These are phyloP conservation scores for Odontomyia ornata DNA, from an alignment of 2,888 invertebrate species.

Conservation along the genomic window DNA sequence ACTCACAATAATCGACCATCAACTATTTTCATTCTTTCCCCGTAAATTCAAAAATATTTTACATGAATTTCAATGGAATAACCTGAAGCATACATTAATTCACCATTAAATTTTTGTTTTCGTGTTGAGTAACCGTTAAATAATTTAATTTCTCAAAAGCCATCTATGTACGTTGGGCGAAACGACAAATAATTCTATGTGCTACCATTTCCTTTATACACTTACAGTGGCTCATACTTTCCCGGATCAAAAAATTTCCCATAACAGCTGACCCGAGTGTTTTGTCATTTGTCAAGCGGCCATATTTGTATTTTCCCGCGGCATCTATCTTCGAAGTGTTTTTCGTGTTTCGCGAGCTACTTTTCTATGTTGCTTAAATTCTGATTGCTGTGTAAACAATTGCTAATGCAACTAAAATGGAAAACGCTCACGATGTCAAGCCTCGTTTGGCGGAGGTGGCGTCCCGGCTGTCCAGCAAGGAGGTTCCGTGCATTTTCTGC, in stretches of 20 bases:
- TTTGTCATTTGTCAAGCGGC: constrained; percentile 31
- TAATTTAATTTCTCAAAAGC: too few species aligned
- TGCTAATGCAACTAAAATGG: constrained; percentile 33
- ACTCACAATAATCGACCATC: too few species aligned
- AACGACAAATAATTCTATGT: too few species aligned
- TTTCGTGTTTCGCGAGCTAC: neutral
- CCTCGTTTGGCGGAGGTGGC: neutral
- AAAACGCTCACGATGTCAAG: constrained; percentile 13
- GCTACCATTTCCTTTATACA: too few species aligned
- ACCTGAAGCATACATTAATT: too few species aligned
- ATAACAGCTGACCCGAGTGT: constrained; percentile 12
- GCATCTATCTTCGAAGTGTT: constrained; percentile 7
- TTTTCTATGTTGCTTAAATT: neutral
- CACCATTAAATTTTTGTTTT: too few species aligned
- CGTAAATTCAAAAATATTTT: too few species aligned
- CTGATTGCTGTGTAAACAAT: neutral
- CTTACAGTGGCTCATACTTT: neutral
- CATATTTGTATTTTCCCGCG: constrained; percentile 26
- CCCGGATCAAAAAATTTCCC: neutral
- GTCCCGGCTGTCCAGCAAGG: neutral
- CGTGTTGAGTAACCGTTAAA: too few species aligned
- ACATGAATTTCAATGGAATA: too few species aligned
- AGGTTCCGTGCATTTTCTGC: constrained; percentile 39
- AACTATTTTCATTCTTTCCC: too few species aligned
- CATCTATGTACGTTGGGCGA: too few species aligned